Base-by-base conservation (phyloP, 2,113 vertebrate genomes). In the Conger conger region DNA sequence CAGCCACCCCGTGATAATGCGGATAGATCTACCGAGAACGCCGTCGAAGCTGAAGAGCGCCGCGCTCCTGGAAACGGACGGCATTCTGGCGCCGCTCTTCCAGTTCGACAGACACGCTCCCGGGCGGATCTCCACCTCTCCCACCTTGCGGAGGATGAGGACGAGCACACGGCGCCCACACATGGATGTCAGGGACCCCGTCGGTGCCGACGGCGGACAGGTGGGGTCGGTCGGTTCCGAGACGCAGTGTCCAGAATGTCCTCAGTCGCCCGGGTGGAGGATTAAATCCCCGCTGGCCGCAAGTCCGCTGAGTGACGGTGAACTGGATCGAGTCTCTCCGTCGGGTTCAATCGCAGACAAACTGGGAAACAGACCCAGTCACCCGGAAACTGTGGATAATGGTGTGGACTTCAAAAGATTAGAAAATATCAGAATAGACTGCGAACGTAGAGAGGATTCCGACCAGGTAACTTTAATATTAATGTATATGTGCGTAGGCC, bases 51-150 rank as follows among this genome's bases (percentile, higher is more conserved):
- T 86, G 80, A 94, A 89, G 42, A 92, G 91, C 1, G 83, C 87
- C 36, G 93, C 92, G 11, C 27, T 89, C 0, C 86, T 87, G 36
- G 93, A 96, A 18, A 2, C 1, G 0, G 54, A 60, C 3, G 88
- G 88, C 78, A 92, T 86, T 84, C 88, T 86, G 0, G 88, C 86
- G 0, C 88, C 86, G 0, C 87, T 93, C 0, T 95, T 95, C 86
- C 96, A 96, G 86, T 99, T 99, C 83, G 88, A 97, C 78, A 94
- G 94, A 1, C 95, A 97, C 16, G 97, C 96, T 7, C 94, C 92
- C 0, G 95, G 91, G 18, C 94, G 96, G 79, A 97, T 99, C 91
- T 97, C 96, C 53, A 98, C 95, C 0, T 98, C 96, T 57, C 96
- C 97, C 33, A 97, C 96, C 3, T 80, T 97, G 84, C 95, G 97